Base-by-base conservation (phyloP, 2,113 vertebrate species). In the Rhinolophus ferrumequinum region DNA sequence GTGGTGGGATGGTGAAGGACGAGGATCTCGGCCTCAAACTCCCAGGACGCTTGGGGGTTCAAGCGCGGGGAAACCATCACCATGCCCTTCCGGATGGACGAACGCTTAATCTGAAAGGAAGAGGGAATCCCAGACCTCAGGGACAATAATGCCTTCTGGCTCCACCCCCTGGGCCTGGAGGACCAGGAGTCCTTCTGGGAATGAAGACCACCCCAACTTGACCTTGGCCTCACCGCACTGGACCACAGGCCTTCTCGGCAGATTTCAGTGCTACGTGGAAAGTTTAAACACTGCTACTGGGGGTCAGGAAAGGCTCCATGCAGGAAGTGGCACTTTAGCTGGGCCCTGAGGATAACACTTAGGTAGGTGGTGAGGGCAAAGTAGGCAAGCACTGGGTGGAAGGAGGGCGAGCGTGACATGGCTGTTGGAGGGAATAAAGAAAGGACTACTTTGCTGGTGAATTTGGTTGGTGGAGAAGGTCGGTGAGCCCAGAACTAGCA, bases 1-100 rank as follows among this genome's bases (percentile, higher is more conserved):
- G 99, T 99, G 5, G 99, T 99, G 22, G 99, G 99, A 69, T 99
- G 99, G 98, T 99, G 99, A 82, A 99, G 98, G 26, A 99, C 99
- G 67, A 99, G 98, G 97, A 99, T 99, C 98, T 99, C 99, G 0
- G 99, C 99, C 98, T 99, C 99, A 98, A 99, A 99, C 98, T 99
- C 99, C 99, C 99, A 99, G 0, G 99, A 99, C 0, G 99, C 99
- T 97, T 99, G 99, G 93, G 99, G 99, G 98, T 99, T 99, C 97
- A 99, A 90, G 86, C 99, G 99, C 0, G 99, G 99, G 1, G 99
- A 99, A 80, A 99, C 99, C 99, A 99, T 99, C 96, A 99, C 99
- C 99, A 99, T 99, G 80, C 99, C 99, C 94, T 99, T 99, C 97
- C 99, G 98, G 97, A 99, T 99, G 81, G 99, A 99, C 0, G 99